Evolutionary conservation across 2,113 vertebrate genomes (phyloP).

Genomic region (Thomomys bottae): DNA sequence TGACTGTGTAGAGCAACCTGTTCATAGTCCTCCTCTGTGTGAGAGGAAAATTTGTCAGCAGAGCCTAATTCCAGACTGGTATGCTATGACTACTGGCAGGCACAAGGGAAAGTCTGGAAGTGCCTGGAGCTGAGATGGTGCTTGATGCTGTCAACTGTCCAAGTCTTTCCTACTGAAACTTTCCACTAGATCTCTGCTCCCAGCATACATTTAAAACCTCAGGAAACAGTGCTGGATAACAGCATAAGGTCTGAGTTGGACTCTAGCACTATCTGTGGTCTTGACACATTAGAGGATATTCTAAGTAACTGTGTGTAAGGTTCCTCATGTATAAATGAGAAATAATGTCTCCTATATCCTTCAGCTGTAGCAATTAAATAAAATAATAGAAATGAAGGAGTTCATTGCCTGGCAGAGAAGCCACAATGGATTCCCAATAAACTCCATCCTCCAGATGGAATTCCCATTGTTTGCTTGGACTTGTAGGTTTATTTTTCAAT

Average conservation of each 20-base stretch:
- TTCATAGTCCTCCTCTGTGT: neutral
- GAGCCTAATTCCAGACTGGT: neutral
- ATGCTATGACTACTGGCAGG: neutral
- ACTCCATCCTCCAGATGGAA: neutral
- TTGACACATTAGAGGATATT: neutral
- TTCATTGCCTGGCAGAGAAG: neutral
- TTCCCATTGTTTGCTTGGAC: neutral
- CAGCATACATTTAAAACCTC: neutral
- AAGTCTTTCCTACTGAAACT: neutral
- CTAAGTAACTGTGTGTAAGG: neutral
- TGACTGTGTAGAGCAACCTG: neutral
- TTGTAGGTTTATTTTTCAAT: neutral
- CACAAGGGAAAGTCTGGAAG: neutral
- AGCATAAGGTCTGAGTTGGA: neutral
- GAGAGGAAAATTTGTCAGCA: neutral
- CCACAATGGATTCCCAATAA: neutral
- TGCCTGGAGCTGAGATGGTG: neutral
- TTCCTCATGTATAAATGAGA: neutral
- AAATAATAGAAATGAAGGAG: neutral
- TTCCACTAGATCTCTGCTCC: neutral
- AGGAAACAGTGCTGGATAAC: neutral
- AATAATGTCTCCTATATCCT: neutral
- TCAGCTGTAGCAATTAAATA: constrained; percentile 2
- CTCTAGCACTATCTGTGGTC: neutral
- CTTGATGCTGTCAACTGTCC: neutral